Conservation (phyloP, 1,140 invertebrate species). For the Onthophagus taurus region DNA sequence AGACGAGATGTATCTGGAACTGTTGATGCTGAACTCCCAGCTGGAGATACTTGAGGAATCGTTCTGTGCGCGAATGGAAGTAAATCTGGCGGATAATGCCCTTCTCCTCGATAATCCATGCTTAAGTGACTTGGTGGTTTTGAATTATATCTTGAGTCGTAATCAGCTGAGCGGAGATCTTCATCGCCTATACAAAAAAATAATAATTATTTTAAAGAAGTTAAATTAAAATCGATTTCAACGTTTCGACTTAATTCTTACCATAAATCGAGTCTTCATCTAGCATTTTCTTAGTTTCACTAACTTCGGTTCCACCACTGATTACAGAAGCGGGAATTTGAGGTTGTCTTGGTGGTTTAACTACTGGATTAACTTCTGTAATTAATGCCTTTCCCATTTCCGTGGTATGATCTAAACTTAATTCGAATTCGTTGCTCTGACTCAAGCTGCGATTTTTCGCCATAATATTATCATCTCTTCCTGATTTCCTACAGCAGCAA, state of each 20-base stretch:
- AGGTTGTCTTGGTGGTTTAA: constrained; percentile 64
- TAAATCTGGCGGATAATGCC: constrained; percentile 70
- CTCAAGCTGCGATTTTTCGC: constrained; percentile 40
- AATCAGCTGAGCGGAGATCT: constrained; percentile 51
- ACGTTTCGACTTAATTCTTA: too few species aligned
- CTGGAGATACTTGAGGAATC: constrained; percentile 53
- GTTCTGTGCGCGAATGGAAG: constrained; percentile 57
- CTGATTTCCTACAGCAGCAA: constrained; percentile 52
- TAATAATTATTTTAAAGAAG: neutral
- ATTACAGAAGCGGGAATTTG: constrained; percentile 57
- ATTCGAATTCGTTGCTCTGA: constrained; percentile 47
- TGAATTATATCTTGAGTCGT: constrained; percentile 35
- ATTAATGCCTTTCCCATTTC: constrained; percentile 74
- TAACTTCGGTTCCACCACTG: constrained; percentile 62
- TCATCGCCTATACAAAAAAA: constrained; percentile 42
- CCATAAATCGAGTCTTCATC: constrained; percentile 57
- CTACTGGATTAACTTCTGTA: constrained; percentile 69
- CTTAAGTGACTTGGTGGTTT: constrained; percentile 39
- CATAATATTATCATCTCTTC: constrained; percentile 26
- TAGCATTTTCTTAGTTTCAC: constrained; percentile 66
- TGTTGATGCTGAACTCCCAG: constrained; percentile 65
- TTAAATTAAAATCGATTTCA: neutral
- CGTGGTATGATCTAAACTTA: constrained; percentile 48
- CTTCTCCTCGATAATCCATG: constrained; percentile 41
- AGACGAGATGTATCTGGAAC: constrained; percentile 54